Conservation (phyloP, 2,888 invertebrate species). For the Rhodophaea formosa region DNA sequence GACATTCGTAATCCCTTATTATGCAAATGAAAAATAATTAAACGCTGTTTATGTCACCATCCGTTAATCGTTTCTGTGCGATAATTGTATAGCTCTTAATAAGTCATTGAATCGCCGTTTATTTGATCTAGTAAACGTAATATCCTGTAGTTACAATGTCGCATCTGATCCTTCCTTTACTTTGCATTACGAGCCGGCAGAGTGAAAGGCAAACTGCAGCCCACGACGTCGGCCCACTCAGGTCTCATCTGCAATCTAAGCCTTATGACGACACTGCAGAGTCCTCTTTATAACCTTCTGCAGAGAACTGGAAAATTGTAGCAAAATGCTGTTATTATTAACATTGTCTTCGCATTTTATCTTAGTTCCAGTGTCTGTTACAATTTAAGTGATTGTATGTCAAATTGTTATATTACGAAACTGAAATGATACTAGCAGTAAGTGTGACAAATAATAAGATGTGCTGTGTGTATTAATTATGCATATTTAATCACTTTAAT, state of each 20-base stretch:
- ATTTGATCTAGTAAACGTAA: neutral
- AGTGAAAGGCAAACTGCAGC: conserved; percentile 72
- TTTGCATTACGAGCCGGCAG: conserved; percentile 9
- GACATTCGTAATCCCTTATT: no score
- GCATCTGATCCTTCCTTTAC: neutral
- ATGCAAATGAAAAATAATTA: no score
- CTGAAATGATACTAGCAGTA: neutral
- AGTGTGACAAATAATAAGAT: neutral
- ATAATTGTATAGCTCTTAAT: no score
- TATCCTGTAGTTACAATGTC: neutral
- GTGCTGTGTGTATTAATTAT: no score
- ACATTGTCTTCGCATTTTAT: conserved; percentile 16
- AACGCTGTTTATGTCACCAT: no score
- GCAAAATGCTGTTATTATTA: conserved; percentile 35
- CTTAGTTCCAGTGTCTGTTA: conserved; percentile 4
- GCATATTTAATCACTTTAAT: no score
- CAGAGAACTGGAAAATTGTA: conserved; percentile 34
- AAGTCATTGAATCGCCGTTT: no score
- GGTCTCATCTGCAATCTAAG: conserved; percentile 38
- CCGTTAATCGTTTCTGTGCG: no score
- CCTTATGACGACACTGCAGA: conserved; percentile 37
- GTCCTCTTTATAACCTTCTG: conserved; percentile 33
- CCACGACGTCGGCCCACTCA: conserved; percentile 47
- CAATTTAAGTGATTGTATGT: conserved; percentile 21
- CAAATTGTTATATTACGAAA: conserved; percentile 17